phyloP scores from a whole-genome alignment of 2,113 vertebrate species.

The Deroptyus accipitrinus region DNA sequence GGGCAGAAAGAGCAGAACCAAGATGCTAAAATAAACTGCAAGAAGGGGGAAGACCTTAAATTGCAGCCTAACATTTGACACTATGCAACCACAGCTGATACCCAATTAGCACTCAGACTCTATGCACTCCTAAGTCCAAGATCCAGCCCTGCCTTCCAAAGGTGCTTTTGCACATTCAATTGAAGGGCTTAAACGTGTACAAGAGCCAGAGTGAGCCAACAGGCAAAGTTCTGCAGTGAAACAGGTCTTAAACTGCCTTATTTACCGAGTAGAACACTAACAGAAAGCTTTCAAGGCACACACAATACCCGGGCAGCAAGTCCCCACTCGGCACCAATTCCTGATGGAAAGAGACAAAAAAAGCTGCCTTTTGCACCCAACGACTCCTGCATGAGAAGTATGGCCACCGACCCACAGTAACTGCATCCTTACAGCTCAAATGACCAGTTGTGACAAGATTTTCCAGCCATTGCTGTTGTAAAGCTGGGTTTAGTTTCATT shows the following conservation, averaged over 20 bases:
- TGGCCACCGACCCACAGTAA: background rate
- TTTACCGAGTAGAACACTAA: rapidly evolving
- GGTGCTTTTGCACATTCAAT: background rate
- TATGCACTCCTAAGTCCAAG: rapidly evolving
- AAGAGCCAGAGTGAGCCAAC: background rate
- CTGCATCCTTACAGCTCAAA: background rate
- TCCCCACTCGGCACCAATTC: background rate
- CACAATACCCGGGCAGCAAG: background rate
- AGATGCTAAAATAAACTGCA: background rate
- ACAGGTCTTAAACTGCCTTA: background rate
- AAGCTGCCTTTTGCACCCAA: background rate
- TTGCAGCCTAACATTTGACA: background rate
- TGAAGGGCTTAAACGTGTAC: background rate
- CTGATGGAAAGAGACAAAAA: background rate
- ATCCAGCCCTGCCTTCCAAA: background rate
- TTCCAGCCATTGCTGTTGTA: background rate
- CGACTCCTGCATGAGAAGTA: background rate
- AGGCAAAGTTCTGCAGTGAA: background rate
- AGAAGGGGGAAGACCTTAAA: background rate
- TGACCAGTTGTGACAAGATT: background rate
- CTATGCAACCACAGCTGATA: background rate
- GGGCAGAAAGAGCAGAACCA: background rate
- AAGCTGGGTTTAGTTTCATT: background rate
- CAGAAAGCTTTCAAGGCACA: background rate
- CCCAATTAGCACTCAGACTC: background rate